Percentiles rank a stretch among this genome's conserved stretches.
Conservation (phyloP, 2,888 invertebrate genomes). For the Lycocerus yunnanus region DNA sequence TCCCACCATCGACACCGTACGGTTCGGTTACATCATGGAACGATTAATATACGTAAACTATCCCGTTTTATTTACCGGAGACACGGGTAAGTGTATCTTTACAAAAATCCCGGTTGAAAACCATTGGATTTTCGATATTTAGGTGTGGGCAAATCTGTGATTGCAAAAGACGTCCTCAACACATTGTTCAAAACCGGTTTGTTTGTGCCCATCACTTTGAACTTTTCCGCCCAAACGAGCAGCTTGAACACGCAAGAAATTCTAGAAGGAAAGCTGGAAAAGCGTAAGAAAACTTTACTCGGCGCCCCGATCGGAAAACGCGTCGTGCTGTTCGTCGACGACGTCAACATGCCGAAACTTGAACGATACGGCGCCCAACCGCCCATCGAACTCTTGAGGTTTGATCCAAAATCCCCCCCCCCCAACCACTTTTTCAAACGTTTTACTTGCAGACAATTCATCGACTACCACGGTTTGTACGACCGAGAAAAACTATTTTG, state of each 20-base stretch:
- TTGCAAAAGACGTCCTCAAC: constrained; percentile 76
- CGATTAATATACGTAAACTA: constrained; percentile 72
- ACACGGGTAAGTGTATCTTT: constrained; percentile 68
- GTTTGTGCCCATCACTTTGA: constrained; percentile 78
- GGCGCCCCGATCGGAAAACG: constrained; percentile 85
- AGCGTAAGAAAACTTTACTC: constrained; percentile 75
- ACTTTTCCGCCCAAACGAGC: constrained; percentile 91
- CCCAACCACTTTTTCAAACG: background rate
- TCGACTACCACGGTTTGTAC: constrained; percentile 81
- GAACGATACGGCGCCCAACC: constrained; percentile 91
- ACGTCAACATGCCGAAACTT: constrained; percentile 88
- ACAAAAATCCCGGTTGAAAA: background rate
- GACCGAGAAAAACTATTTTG: constrained; percentile 88
- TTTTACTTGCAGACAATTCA: constrained; percentile 63
- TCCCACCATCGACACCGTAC: constrained; percentile 88
- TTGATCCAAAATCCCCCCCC: no score
- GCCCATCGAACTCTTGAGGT: constrained; percentile 86
- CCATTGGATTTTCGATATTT: constrained; percentile 32
- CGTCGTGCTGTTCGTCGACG: constrained; percentile 85
- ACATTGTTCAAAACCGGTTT: constrained; percentile 63
- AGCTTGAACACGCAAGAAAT: constrained; percentile 84
- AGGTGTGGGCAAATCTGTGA: constrained; percentile 90
- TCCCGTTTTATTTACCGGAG: constrained; percentile 89
- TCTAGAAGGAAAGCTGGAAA: constrained; percentile 83
- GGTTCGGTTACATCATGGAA: constrained; percentile 81